Evolutionary conservation across 2,888 invertebrate genomes (phyloP), one percentile per base, ranked within the genome.

Genomic region (Melangyna quadrimaculata): DNA sequence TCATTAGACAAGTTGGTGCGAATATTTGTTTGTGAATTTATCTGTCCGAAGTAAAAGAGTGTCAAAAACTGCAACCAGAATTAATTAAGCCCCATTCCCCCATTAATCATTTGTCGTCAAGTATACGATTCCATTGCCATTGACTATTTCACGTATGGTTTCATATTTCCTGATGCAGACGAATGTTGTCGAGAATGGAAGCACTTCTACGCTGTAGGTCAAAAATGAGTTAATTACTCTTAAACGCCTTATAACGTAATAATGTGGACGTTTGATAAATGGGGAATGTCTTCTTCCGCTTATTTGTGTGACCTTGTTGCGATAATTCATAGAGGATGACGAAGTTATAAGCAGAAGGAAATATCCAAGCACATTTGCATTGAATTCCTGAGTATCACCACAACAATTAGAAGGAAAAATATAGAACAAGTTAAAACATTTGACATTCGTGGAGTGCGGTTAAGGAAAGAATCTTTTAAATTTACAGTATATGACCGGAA

Each of bases 81-180:
- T 83, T 83, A 83, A 83, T 83, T 83, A 83, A 83, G 83, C 17
- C n/a, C 32, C 73, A 83, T 83, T 78, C 78, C 17, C n/a, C 32
- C 73, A 83, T 83, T 78, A 83, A 83, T 83, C 83, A 83, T 27
- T 35, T 51, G 59, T n/a, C 59, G 12, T 19, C 3, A 12, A n/a
- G 12, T 22, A 9, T 1, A 59, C 57, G 22, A 24, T 65, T 69
- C 70, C 80, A 75, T 65, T 70, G 71, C 78, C 72, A 78, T 69
- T 59, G 72, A 73, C 72, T 61, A 78, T 63, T 82, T 82, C 78
- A 63, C 73, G n/a, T n/a, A 78, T 78, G 82, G 82, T 82, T 72
- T 82, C 72, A 45, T 57, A 69, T 82, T 82, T 82, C 82, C 67
- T 73, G 71, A 12, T 32, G 4, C n/a, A 24, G 24, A 61, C n/a